Conservation (phyloP, 2,888 invertebrate species). For the Chironomus riparius region DNA sequence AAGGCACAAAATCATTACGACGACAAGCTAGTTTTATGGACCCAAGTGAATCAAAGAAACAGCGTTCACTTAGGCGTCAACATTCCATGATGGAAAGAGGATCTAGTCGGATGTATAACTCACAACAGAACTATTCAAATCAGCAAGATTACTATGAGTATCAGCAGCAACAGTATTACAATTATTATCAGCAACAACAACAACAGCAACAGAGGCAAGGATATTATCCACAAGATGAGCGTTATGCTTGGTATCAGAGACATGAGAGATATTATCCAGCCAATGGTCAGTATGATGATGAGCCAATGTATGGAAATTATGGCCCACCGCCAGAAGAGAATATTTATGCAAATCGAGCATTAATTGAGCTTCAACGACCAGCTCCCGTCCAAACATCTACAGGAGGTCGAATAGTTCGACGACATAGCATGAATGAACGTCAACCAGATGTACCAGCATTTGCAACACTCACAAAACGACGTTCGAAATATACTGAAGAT, state of each 20-base stretch:
- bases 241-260: conserved; percentile 29
- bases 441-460: conserved; percentile 22
- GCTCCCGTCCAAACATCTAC: neutral
- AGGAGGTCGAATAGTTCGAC: conserved; percentile 36
- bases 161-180: conserved; percentile 16
- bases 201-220: conserved; percentile 25
- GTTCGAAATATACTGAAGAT: conserved; percentile 31
- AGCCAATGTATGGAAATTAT: conserved; percentile 40
- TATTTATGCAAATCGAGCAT: conserved; percentile 41
- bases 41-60: conserved; percentile 35
- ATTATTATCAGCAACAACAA: conserved; percentile 29
- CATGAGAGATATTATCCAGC: conserved; percentile 31
- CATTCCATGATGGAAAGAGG: conserved; percentile 42
- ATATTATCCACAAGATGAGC: conserved; percentile 15
- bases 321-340: conserved; percentile 31
- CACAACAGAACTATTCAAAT: conserved; percentile 11
- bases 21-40: conserved; percentile 43
- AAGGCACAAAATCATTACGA: conserved; percentile 39
- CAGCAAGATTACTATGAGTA: conserved; percentile 25
- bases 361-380: conserved; percentile 39
- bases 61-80: conserved; percentile 37
- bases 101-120: conserved; percentile 27
- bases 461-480: conserved; percentile 11
- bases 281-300: conserved; percentile 40
- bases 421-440: conserved; percentile 42